phyloP scores from a whole-genome alignment of 2,113 vertebrate genomes.

The Datnioides undecimradiatus region DNA sequence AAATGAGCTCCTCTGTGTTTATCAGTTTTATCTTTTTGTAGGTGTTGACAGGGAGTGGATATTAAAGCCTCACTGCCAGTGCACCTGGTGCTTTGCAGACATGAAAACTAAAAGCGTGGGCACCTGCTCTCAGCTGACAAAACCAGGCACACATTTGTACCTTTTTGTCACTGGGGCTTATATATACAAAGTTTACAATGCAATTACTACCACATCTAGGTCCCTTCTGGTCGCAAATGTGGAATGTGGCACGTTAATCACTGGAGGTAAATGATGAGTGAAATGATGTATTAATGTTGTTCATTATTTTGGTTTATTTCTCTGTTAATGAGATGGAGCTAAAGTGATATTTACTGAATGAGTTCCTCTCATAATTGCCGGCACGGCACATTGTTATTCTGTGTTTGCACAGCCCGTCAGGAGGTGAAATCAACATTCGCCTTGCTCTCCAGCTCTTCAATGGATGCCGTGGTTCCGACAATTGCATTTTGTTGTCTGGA shows the following conservation, averaged over 20 bases:
- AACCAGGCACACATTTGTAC: constrained; percentile 9
- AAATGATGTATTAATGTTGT: constrained; percentile 46
- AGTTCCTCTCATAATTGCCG: constrained; percentile 55
- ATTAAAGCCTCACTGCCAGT: constrained; percentile 10
- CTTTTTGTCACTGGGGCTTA: constrained; percentile 1
- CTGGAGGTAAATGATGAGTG: constrained; percentile 41
- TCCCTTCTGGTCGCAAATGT: background rate
- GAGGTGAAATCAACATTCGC: constrained; percentile 61
- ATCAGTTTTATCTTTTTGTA: background rate
- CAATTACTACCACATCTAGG: background rate
- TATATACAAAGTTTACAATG: background rate
- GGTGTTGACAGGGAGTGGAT: constrained; percentile 16
- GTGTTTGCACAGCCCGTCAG: constrained; percentile 48
- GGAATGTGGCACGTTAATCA: constrained; percentile 17
- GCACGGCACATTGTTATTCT: constrained; percentile 48
- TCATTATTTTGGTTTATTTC: constrained; percentile 56
- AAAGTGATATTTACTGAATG: constrained; percentile 62
- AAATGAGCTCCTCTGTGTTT: constrained; percentile 6
- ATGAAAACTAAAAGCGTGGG: constrained; percentile 27
- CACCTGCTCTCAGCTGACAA: background rate
- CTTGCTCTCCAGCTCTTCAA: constrained; percentile 36
- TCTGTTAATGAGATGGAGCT: constrained; percentile 60
- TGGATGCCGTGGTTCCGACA: constrained; percentile 36
- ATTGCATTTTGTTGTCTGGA: constrained; percentile 38
- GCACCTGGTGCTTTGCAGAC: constrained; percentile 7